Conservation (phyloP, 1,140 invertebrate species). For the Nasonia longicornis region DNA sequence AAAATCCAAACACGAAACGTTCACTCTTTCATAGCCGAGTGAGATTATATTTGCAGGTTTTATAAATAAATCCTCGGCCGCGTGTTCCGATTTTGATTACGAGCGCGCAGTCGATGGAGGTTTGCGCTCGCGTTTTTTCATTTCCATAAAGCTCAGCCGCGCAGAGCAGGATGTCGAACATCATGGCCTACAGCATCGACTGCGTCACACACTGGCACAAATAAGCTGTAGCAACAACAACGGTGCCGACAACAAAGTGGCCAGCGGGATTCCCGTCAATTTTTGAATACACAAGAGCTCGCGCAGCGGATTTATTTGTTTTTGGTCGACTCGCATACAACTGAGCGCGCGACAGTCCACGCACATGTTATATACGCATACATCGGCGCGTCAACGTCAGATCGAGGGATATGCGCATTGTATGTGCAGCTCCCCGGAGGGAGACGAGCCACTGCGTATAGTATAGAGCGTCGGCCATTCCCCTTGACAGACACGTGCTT, state of each 20-base stretch:
- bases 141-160: background rate
- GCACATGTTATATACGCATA: background rate
- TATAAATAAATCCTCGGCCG: background rate
- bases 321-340: background rate
- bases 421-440: background rate
- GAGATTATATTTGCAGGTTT: too few relatives aligned
- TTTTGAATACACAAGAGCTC: background rate
- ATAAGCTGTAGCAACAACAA: background rate
- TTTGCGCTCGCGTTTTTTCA: background rate
- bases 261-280: background rate
- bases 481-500: background rate
- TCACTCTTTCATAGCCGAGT: too few relatives aligned
- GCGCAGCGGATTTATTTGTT: constrained; percentile 7
- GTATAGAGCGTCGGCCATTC: background rate
- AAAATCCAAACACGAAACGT: too few relatives aligned
- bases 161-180: background rate
- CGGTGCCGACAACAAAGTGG: background rate
- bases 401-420: background rate
- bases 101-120: background rate
- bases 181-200: background rate
- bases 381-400: constrained; percentile 2
- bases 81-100: background rate
- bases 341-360: background rate
- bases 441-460: background rate
- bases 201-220: background rate